Evolutionary conservation across 1,140 invertebrate species (phyloP).

Genomic region (Bombus haemorrhoidalis): DNA sequence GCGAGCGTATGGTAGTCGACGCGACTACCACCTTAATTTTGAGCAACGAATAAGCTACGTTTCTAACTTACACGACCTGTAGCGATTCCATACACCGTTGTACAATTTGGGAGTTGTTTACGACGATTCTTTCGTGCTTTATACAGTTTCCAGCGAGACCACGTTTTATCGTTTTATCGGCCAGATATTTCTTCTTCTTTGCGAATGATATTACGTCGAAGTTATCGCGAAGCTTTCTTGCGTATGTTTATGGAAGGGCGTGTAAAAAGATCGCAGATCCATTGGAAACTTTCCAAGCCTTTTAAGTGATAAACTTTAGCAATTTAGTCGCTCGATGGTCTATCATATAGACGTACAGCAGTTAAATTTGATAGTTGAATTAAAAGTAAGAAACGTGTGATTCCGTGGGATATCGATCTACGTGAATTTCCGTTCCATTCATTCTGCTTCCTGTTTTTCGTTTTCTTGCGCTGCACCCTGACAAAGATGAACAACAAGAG

Average conservation of each 20-base stretch:
- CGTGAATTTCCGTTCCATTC: not conserved
- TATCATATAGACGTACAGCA: no score
- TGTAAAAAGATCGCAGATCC: not conserved
- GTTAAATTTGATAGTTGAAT: not conserved
- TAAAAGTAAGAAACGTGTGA: not conserved
- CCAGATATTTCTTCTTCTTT: not conserved
- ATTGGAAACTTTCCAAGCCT: not conserved
- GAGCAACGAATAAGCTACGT: not conserved
- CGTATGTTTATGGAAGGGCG: not conserved
- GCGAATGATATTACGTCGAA: not conserved
- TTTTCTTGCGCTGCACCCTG: not conserved
- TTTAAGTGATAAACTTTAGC: not conserved
- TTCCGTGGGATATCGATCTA: not conserved
- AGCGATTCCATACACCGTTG: not conserved
- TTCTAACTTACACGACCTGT: not conserved
- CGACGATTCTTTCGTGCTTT: not conserved
- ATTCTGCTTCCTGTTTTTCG: no score
- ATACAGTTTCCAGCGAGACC: not conserved
- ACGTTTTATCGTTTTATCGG: not conserved
- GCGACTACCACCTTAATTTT: constrained; percentile 1
- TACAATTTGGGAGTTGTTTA: not conserved
- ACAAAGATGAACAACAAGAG: not conserved
- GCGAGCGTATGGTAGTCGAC: not conserved
- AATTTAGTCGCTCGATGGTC: not conserved
- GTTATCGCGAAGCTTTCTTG: not conserved